These are phyloP conservation scores for Pterois miles DNA, from an alignment of 2,797 vertebrate genomes.

Conservation along the genomic window DNA sequence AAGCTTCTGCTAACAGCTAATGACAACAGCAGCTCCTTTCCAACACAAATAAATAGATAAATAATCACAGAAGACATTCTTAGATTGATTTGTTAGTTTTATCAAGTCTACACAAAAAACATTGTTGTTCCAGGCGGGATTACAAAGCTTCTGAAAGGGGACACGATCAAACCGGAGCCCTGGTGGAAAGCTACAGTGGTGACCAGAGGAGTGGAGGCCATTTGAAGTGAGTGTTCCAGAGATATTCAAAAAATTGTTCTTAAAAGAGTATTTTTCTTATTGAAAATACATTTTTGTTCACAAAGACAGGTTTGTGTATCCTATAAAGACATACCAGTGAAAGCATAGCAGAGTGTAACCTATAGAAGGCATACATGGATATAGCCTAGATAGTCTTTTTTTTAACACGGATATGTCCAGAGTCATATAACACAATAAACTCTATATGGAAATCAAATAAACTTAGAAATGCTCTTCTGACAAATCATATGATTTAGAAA, in stretches of 20 bases:
- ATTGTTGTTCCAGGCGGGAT: neutral
- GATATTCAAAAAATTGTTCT: neutral
- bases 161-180: too few relatives aligned
- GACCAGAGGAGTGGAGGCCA: neutral
- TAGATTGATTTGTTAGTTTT: too few relatives aligned
- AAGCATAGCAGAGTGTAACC: neutral
- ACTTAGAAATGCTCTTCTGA: too few relatives aligned
- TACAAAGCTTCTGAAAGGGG: too few relatives aligned
- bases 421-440: conserved; percentile 18
- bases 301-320: neutral
- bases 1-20: too few relatives aligned
- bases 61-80: neutral
- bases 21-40: neutral
- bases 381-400: neutral
- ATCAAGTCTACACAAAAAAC: neutral
- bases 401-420: too few relatives aligned
- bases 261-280: too few relatives aligned
- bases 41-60: neutral
- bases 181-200: too few relatives aligned
- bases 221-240: neutral
- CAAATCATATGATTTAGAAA: too few relatives aligned
- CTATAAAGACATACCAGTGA: conserved; percentile 20
- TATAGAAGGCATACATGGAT: neutral
- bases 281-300: too few relatives aligned
- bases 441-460: conserved; percentile 2